Evolutionary conservation across 1,140 invertebrate genomes (phyloP), one percentile per base, ranked within the genome.

Genomic region (Listronotus bonariensis): DNA sequence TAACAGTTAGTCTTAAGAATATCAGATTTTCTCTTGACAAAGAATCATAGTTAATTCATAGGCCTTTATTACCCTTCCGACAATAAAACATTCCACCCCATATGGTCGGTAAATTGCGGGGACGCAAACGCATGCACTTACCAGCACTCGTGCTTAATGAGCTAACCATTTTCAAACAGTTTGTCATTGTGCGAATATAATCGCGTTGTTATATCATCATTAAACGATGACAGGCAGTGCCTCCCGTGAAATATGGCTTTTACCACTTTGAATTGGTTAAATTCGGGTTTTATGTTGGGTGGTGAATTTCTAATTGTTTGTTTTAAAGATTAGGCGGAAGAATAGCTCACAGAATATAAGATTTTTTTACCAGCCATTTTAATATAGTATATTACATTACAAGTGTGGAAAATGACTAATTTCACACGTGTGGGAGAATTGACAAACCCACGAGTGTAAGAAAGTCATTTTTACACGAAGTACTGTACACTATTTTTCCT

Each of bases 111-210:
- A 62, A 53, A 62, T 62, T 38, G 59, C 45, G 32, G 59, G 59
- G 59, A 49, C 17, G 41, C 42, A 38, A 67, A 63, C 62, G 55
- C 61, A 71, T 67, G 63, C 71, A 70, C 69, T 69, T 67, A 60
- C 60, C 36, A 54, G 56, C 65, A 70, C 68, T 70, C 60, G 45
- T 65, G 64, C 52, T 63, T 72, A 72, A 72, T 72, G 71, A 72
- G 64, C 67, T 72, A 72, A 72, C 71, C 67, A 69, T 72, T 72
- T 72, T 62, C 71, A 69, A 71, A 72, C 71, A 70, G 71, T 72
- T 72, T 72, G 68, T 72, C 69, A 72, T 71, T 72, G 71, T 72
- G 71, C 67, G 64, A 66, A 70, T 70, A 62, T 72, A 71, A 71
- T 71, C 69, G 69, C 68, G 64, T 65, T 67, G 69, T 72, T 72